Evolutionary conservation across 1,140 invertebrate genomes (phyloP).

Genomic region (Euura lappo): DNA sequence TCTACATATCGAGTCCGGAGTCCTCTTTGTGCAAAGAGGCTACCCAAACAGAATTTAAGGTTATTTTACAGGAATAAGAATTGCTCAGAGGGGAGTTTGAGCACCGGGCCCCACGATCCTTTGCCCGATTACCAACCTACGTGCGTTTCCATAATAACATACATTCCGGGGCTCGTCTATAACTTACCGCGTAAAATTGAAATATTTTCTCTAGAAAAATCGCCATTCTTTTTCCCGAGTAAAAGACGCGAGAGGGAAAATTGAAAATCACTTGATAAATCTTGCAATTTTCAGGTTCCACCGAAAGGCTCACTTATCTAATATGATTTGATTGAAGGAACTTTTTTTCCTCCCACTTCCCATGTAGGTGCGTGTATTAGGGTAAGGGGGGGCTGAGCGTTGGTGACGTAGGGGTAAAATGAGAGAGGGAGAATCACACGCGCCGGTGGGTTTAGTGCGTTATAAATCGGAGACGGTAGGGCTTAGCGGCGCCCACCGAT

Average conservation of each 20-base stretch:
- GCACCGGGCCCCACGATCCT: not conserved
- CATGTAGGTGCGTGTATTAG: not conserved
- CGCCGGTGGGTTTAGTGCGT: slow-evolving; percentile 49
- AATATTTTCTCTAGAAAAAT: too few species aligned
- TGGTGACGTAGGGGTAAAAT: not conserved
- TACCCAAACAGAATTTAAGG: not conserved
- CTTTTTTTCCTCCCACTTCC: not conserved
- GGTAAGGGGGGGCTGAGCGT: too few species aligned
- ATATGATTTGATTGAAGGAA: not conserved
- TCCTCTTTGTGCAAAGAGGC: not conserved
- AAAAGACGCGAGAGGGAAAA: too few species aligned
- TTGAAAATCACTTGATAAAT: too few species aligned
- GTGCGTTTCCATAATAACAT: too few species aligned
- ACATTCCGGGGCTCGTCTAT: too few species aligned
- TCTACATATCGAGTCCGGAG: not conserved
- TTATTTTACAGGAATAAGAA: slow-evolving; percentile 3
- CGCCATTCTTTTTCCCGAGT: too few species aligned
- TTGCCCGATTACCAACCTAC: not conserved
- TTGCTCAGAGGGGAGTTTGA: not conserved
- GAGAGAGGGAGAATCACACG: slow-evolving; percentile 37
- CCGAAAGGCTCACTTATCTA: not conserved
- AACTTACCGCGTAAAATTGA: too few species aligned
- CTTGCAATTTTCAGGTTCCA: not conserved
- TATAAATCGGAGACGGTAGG: slow-evolving; percentile 50
- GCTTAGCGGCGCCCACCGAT: slow-evolving; percentile 45